Percentiles rank a stretch among this genome's conserved stretches.
Conservation (phyloP, 2,797 vertebrate species). For the Sylvia borin region DNA sequence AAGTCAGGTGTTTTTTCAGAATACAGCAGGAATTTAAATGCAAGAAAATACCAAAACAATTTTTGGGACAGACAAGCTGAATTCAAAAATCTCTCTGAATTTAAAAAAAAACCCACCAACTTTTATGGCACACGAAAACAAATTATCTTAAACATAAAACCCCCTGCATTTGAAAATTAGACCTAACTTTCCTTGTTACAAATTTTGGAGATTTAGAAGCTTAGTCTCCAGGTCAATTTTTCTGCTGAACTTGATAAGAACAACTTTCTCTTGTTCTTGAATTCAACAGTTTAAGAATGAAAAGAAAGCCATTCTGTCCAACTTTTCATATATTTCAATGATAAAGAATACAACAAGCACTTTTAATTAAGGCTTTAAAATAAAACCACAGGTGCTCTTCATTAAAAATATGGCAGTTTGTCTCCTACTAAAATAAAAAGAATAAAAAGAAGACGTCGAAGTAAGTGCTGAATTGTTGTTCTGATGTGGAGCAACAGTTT, state of each 20-base stretch:
- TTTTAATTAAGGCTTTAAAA: neutral
- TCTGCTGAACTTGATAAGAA: neutral
- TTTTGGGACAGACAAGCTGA: neutral
- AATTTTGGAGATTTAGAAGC: neutral
- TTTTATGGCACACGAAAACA: rapidly evolving
- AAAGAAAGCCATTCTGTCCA: neutral
- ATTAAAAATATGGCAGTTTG: neutral
- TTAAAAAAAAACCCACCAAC: neutral
- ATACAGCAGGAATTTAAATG: neutral
- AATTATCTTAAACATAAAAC: neutral
- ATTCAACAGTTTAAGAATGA: neutral
- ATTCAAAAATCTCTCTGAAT: neutral
- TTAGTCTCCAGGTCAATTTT: neutral
- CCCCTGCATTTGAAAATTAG: neutral
- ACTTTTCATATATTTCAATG: neutral
- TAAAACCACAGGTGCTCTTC: neutral
- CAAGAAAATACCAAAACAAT: neutral
- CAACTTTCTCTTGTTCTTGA: neutral
- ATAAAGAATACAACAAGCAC: neutral
- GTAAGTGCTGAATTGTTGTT: neutral
- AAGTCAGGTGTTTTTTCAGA: neutral
- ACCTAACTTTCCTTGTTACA: neutral
- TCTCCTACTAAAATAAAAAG: neutral
- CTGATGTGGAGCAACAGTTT: neutral
- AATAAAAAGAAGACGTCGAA: neutral